phyloP scores from a whole-genome alignment of 2,888 invertebrate genomes.

The Erynnis tages region DNA sequence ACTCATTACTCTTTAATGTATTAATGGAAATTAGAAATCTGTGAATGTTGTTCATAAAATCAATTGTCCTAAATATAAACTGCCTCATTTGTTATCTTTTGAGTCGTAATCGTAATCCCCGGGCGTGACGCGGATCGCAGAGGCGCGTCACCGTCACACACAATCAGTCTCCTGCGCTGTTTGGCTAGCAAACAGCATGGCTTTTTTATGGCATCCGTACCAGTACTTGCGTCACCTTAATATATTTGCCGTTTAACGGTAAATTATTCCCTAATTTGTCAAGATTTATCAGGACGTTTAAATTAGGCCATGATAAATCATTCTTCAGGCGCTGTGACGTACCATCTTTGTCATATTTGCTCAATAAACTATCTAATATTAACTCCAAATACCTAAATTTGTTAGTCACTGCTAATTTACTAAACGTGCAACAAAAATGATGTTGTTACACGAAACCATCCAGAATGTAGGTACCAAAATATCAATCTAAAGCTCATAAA shows the following conservation, averaged over 20 bases:
- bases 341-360: slow-evolving; percentile 42
- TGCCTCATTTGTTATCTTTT: slow-evolving; percentile 7
- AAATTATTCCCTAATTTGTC: slow-evolving; percentile 65
- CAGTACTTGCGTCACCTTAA: slow-evolving; percentile 59
- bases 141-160: slow-evolving; percentile 13
- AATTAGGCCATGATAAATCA: slow-evolving; percentile 56
- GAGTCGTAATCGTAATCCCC: background rate
- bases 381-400: no score
- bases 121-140: background rate
- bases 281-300: slow-evolving; percentile 64
- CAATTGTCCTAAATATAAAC: background rate
- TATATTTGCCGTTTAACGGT: slow-evolving; percentile 54
- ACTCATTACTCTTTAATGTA: no score
- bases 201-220: slow-evolving; percentile 35
- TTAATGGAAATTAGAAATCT: no score
- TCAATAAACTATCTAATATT: slow-evolving; percentile 36
- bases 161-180: slow-evolving; percentile 36
- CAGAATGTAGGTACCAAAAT: no score
- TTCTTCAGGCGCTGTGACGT: slow-evolving; percentile 33
- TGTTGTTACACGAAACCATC: no score
- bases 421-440: no score
- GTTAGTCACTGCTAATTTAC: no score
- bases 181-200: slow-evolving; percentile 44
- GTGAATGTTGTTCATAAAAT: background rate
- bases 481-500: no score